phyloP scores from a whole-genome alignment of 1,140 invertebrate species.

The Nasonia longicornis region DNA sequence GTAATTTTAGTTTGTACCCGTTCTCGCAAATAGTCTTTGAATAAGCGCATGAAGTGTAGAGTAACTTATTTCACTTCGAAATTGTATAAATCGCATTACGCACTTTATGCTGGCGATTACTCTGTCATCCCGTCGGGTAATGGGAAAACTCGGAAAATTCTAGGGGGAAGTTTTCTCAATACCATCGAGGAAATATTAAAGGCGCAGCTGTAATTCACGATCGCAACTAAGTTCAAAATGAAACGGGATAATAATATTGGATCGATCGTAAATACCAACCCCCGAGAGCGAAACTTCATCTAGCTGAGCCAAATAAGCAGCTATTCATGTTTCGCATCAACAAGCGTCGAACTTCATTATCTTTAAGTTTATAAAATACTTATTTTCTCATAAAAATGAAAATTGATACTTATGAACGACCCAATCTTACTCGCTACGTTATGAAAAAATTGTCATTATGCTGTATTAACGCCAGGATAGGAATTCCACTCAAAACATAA shows the following conservation, averaged over 20 bases:
- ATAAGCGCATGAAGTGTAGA: no score
- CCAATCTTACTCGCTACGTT: no score
- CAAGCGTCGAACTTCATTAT: not conserved
- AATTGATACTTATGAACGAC: not conserved
- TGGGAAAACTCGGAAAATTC: not conserved
- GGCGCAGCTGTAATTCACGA: not conserved
- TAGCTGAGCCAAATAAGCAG: not conserved
- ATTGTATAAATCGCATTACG: no score
- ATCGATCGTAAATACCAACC: constrained; percentile 22
- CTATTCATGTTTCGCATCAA: not conserved
- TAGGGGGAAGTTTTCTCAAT: not conserved
- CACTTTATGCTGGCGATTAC: no score
- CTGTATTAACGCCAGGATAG: no score
- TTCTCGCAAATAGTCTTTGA: no score
- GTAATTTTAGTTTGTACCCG: no score
- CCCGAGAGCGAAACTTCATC: constrained; percentile 2
- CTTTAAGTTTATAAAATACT: not conserved
- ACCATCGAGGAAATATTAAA: constrained; percentile 13
- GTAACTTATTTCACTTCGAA: no score
- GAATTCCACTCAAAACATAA: no score
- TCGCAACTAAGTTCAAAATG: constrained; percentile 1
- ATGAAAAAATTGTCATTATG: no score
- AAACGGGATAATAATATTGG: constrained; percentile 27
- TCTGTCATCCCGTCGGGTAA: not conserved
- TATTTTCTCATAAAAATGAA: not conserved